Base-by-base conservation (phyloP, 2,888 invertebrate species). In the Ormyrus pomaceus region DNA sequence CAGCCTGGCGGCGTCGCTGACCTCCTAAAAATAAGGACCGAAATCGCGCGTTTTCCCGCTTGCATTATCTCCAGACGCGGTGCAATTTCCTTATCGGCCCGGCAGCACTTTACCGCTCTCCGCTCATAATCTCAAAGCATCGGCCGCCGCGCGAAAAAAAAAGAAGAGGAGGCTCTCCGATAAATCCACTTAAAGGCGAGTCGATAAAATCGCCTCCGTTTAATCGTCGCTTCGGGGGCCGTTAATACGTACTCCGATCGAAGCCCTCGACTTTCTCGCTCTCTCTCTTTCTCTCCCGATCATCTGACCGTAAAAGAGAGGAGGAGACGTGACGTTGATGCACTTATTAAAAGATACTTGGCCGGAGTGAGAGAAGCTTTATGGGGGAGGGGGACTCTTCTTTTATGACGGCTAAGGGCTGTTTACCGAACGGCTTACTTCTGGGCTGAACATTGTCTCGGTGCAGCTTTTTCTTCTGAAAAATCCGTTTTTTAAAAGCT, bases 271-370 rank as follows among this genome's bases (percentile, higher is more conserved):
- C 8, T 71, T 61, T 72, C n/a, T 68, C 70, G 34, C 34, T 34
- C 4, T 34, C 34, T 34, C 34, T 34, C 8, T 71, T 61, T 72
- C n/a, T 68, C 70, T 19, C 19, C 59, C 70, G 58, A 76, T 61
- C 55, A 76, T 69, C 66, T 59, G 68, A 53, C 51, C 61, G 34
- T 65, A 53, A 62, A 62, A 72, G 62, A 53, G 13, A 59, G 45
- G n/a, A 34, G 34, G 34, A 34, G 34, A 34, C 34, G 34, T 34
- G 59, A 45, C 45, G 65, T 59, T 53, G 56, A 59, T 48, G 10
- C 45, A 66, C 65, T 75, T 75, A 75, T 75, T 75, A 75, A 68
- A 75, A 66, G 75, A 73, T 51, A 75, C 75, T 75, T 53, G 13
- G 6, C 58, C 6, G 34, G n/a, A 50, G 56, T 13, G 65, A 10